Base-by-base conservation (phyloP, 2,113 vertebrate species). In the Tinamus guttatus region DNA sequence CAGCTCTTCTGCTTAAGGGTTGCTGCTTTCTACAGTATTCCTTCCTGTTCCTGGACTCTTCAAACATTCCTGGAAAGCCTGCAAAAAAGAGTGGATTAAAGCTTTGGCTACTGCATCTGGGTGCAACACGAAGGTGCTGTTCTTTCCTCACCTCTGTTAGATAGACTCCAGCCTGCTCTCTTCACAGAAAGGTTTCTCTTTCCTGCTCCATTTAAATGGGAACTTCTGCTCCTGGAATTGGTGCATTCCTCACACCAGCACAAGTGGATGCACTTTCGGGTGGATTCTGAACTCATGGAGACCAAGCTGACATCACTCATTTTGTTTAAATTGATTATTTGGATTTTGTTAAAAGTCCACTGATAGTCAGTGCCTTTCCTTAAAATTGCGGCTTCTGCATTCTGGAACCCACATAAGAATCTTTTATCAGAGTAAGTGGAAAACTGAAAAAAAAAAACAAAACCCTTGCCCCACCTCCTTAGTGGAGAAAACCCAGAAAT, bases 271-370 rank as follows among this genome's bases (percentile, higher is more conserved):
- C 4, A 1, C 20, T 59, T 21, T 43, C n/a, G 7, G 2, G 22
- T 2, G 19, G 8, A 4, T 27, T 52, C 36, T 5, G 36, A 32
- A 34, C 58, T 45, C 36, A 4, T 1, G n/a, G 28, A 36, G 28
- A 41, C 56, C 28, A 59, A 43, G 24, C 15, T 80, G 62, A 60
- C 56, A 28, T n/a, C 0, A 0, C 25, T 65, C 6, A 2, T 62
- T n/a, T 58, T 2, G 0, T 63, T 30, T 67, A 43, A 89, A 59
- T 18, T 17, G 21, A 14, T 70, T 85, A n/a, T 82, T 47, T 1
- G 2, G n/a, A 67, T 91, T 71, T 79, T 81, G 19, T 43, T 34
- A 11, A 24, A 70, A 84, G 14, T 25, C 10, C 10, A 67, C 17
- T 0, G 1, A 20, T 2, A 68, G 47, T 15, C 34, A 65, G 41